Base-by-base conservation (phyloP, 2,797 vertebrate genomes). In the Sebastes ruberrimus region DNA sequence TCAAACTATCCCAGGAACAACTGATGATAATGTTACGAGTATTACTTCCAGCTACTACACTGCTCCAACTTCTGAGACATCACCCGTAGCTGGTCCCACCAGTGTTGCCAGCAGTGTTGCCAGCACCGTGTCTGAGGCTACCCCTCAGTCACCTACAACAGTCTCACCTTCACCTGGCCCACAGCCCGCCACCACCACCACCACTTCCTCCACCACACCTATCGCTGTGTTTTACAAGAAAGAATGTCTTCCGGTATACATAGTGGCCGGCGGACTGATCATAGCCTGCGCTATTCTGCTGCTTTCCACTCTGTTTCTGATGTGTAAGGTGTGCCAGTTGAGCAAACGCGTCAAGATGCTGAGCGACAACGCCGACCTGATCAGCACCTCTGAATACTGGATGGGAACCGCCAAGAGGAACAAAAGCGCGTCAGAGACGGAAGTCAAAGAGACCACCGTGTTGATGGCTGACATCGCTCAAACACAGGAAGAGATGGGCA, bases 301-400 rank as follows among this genome's bases (percentile, higher is more conserved):
- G 32, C 1, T 92, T 30, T 83, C 35, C 6, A 82, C 78, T 1
- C 4, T 93, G 20, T 0, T 75, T 1, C 53, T 95, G 80, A 2
- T 69, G 0, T 90, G 66, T 0, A 93, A 89, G 65, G 72, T 95
- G 33, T 91, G 88, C n/a, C 74, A 78, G 25, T 25, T 93, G 71
- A 88, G 33, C 27, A 38, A 30, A 56, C 78, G 14, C 33, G 16
- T 86, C 73, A 86, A 56, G 56, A 35, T 2, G 3, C 78, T 90
- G 74, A 80, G 56, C 22, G 32, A 8, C 65, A 22, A 81, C 3
- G 2, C 1, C 0, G 89, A 94, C 49, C 57, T 90, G 73, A 62
- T 85, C 80, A 81, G 76, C 77, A 66, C 33, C 76, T 5, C 74
- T 1, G 84, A 85, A 7, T 76, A 78, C 84, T 38, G 61, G 59